Evolutionary conservation across 2,797 vertebrate genomes (phyloP), one percentile per base, ranked within the genome.

Genomic region (Esox masquinongy): DNA sequence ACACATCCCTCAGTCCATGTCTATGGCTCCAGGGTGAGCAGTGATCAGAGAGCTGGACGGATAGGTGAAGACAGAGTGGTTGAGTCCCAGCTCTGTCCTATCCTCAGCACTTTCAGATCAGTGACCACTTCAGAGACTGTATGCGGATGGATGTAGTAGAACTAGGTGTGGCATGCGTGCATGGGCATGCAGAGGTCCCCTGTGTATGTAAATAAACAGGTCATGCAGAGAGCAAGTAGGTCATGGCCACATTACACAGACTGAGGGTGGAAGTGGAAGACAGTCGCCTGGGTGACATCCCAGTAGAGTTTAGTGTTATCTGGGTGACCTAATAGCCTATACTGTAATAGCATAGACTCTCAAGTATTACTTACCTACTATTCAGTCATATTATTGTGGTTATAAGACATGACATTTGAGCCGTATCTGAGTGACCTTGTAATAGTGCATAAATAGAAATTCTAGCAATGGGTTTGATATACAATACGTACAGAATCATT

Each of bases 401-500:
- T 72, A 49, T 80, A 80, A 90, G 74, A 85, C 75, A 85, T 72
- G 74, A 73, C 87, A 89, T 86, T 87, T 75, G 77, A 79, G 69
- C 56, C 77, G 77, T 67, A 78, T 82, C 74, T 66, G 50, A 73
- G 24, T 80, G 79, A 79, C 79, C 74, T 82, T 81, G 83, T 74
- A 83, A 56, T 78, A 81, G 88, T 85, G 89, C 88, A 94, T 94
- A 92, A 85, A 84, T 77, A 94, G 93, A 90, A 83, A 88, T 80
- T 90, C 75, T 88, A 80, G 74, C 84, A 87, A 95, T 95, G 93
- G 89, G 83, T 90, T 83, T 88, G 89, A 87, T 88, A 85, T 47
- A 14, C 43, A 3, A 47, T 88, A 88, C 61, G 70, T 79, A 86
- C 83, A 84, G 82, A 85, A 83, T 75, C 82, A 90, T 77, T 83